A percentile compares a stretch with the other conserved stretches of the same genome.
phyloP scores from a whole-genome alignment of 2,113 vertebrate genomes.

The Egretta garzetta region DNA sequence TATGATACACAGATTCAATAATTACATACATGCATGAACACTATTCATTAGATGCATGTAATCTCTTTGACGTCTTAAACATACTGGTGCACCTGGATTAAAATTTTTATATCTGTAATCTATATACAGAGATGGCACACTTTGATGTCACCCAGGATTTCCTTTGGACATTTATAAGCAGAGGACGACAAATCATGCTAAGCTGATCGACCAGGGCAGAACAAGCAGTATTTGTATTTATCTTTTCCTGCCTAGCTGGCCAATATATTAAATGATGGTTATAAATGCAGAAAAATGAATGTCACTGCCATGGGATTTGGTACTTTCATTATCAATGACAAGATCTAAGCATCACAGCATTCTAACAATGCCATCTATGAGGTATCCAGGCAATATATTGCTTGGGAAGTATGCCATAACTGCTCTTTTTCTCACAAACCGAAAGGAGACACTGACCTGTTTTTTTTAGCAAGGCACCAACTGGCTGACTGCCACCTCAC shows the following conservation, averaged over 20 bases:
- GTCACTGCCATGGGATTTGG: neutral
- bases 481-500: neutral
- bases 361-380: neutral
- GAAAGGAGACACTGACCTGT: neutral
- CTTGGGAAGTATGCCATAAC: neutral
- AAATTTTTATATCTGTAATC: neutral
- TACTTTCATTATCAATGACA: neutral
- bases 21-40: neutral
- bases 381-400: neutral
- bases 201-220: neutral
- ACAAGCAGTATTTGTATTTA: neutral
- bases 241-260: neutral
- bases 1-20: neutral
- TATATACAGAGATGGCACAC: neutral
- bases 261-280: neutral
- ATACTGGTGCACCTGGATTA: neutral
- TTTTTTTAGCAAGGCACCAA: neutral
- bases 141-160: neutral
- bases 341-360: neutral
- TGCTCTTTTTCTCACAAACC: neutral
- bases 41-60: neutral
- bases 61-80: neutral
- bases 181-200: neutral
- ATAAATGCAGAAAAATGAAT: neutral
- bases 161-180: neutral